Base-by-base conservation (phyloP, 2,888 invertebrate genomes). In the Siphonodentalium dalli region DNA sequence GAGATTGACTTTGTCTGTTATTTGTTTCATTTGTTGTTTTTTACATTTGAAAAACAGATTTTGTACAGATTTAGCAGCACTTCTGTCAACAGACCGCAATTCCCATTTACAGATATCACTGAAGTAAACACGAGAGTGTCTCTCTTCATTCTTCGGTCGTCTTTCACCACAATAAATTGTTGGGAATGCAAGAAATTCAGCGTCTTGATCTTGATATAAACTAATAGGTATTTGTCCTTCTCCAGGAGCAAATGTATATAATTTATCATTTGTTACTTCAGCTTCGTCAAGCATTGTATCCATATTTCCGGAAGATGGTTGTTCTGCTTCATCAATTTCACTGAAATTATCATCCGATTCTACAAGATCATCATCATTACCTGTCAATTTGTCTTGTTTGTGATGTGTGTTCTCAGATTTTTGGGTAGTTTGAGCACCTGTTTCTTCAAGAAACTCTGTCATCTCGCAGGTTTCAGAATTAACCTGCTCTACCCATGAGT, bases 21-120 rank as follows among this genome's bases (percentile, higher is more conserved):
- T 33, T 33, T 47, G 48, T 41, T 60, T 60, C 34, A 52, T 29
- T 15, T 59, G 59, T 33, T 52, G 26, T 47, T 54, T 49, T 20
- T 50, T 54, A 15, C 48, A 20, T 33, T 57, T 56, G 38, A 51
- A 56, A 24, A 52, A 57, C 3, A 57, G 26, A 13, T 57, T 57
- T 33, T 47, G 57, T 26, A 53, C 49, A 37, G 29, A 37, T 1
- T 38, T 20, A 23, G 57, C 57, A 27, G 53, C 52, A 41, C 53
- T 43, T 44, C 57, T 11, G 23, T 57, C 57, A 27, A 29, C 20
- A 49, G 43, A 45, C 34, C 55, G 33, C 6, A 55, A 27, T 52
- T 61, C 54, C 54, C 56, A 57, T 38, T 54, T 61, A 8, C 28
- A 39, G 39, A 54, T 54, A 42, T 54, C 53, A 49, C 54, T 61